Evolutionary conservation across 2,888 invertebrate genomes (phyloP).

Genomic region (Allolobophora icterica): DNA sequence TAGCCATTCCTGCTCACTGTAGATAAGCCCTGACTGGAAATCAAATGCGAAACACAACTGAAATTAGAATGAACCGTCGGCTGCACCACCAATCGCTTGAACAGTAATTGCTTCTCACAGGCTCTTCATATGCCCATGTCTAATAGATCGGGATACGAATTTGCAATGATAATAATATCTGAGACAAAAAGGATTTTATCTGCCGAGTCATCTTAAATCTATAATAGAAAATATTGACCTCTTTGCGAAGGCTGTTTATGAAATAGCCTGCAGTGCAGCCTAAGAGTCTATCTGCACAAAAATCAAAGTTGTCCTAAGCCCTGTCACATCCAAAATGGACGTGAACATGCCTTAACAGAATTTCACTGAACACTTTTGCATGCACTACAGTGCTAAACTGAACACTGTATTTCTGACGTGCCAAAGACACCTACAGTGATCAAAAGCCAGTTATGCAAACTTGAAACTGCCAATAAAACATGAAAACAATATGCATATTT

Average conservation of each 20-base stretch:
- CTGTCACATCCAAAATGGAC: background rate
- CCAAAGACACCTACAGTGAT: background rate
- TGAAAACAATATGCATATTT: too few species aligned
- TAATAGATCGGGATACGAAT: background rate
- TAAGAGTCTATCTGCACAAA: background rate
- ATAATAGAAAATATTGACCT: background rate
- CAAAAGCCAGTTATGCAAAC: background rate
- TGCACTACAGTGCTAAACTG: background rate
- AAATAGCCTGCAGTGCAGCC: background rate
- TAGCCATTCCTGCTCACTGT: conserved; percentile 80
- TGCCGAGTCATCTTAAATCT: background rate
- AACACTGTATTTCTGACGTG: background rate
- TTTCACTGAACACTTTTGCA: background rate
- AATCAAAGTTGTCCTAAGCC: background rate
- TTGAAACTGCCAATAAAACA: too few species aligned
- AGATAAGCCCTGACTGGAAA: conserved; percentile 73
- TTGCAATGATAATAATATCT: background rate
- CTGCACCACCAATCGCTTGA: too few species aligned
- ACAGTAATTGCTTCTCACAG: background rate
- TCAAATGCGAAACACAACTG: background rate
- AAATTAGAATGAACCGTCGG: background rate
- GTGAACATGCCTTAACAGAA: background rate
- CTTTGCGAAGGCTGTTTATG: background rate
- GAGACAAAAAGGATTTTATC: background rate
- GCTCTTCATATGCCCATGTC: background rate